A percentile compares a stretch with the other conserved stretches of the same genome.
These are phyloP conservation scores for Misgurnus mizolepis DNA, from an alignment of 2,113 vertebrate genomes.

Conservation along the genomic window DNA sequence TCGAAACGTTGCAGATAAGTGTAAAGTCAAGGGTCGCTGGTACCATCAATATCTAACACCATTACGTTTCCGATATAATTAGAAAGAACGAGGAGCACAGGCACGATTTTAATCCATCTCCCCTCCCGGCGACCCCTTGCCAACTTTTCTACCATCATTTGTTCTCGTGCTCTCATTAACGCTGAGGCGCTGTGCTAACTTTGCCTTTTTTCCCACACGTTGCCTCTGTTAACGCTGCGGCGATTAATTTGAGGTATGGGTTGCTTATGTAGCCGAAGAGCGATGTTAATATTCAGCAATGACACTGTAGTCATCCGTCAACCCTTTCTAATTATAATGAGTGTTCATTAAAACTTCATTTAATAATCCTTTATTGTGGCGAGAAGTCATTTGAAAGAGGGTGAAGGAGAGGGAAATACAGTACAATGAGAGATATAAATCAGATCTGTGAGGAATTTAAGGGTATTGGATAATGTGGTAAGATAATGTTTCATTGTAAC, in stretches of 20 bases:
- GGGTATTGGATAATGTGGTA: conserved; percentile 58
- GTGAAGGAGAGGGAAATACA: conserved; percentile 44
- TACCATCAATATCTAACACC: conserved; percentile 55
- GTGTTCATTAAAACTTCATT: conserved; percentile 71
- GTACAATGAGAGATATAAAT: conserved; percentile 55
- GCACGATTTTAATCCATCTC: conserved; percentile 25
- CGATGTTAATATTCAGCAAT: conserved; percentile 60
- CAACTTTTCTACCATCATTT: conserved; percentile 41
- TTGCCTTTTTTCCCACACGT: conserved; percentile 47
- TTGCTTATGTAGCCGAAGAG: conserved; percentile 64
- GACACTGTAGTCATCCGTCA: conserved; percentile 59
- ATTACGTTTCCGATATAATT: conserved; percentile 54
- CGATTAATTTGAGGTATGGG: conserved; percentile 64
- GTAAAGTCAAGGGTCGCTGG: conserved; percentile 31
- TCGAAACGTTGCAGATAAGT: conserved; percentile 58
- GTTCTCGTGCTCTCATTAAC: conserved; percentile 32
- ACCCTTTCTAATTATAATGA: conserved; percentile 71
- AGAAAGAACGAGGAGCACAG: conserved; percentile 53
- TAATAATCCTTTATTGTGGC: conserved; percentile 68
- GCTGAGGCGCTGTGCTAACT: conserved; percentile 54
- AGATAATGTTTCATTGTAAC: conserved; percentile 50
- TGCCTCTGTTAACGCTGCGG: conserved; percentile 57
- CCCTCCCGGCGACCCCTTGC: conserved; percentile 33
- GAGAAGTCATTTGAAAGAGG: conserved; percentile 46
- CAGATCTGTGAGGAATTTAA: conserved; percentile 50